Conservation (phyloP, 2,113 vertebrate species). For the Rallus limicola region DNA sequence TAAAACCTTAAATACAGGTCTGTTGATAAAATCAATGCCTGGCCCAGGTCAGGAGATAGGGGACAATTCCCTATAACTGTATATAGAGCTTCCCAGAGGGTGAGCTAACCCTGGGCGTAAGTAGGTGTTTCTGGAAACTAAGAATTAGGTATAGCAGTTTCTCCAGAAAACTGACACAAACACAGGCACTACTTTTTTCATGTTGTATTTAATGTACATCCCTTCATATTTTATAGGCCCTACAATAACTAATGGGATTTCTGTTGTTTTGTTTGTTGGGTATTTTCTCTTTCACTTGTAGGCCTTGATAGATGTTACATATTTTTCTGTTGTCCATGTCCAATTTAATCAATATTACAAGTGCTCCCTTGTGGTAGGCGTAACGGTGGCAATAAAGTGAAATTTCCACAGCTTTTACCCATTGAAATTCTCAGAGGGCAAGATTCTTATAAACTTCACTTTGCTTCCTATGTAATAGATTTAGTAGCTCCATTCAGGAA, state of each 20-base stretch:
- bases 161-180: background rate
- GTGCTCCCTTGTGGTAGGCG: slow-evolving; percentile 45
- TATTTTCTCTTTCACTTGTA: background rate
- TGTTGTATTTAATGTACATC: background rate
- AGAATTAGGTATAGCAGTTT: background rate
- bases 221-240: background rate
- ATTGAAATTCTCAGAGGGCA: slow-evolving; percentile 40
- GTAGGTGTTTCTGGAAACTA: background rate
- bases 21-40: background rate
- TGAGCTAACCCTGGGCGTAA: background rate
- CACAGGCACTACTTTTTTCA: background rate
- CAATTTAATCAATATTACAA: slow-evolving; percentile 67
- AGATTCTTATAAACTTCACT: slow-evolving; percentile 40
- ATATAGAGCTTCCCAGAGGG: background rate
- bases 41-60: background rate
- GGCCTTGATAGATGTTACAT: slow-evolving; percentile 35
- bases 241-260: slow-evolving; percentile 21
- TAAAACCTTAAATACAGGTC: background rate
- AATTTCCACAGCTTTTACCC: slow-evolving; percentile 64
- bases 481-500: slow-evolving; percentile 16
- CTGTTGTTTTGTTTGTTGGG: slow-evolving; percentile 15
- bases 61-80: background rate
- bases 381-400: slow-evolving; percentile 54
- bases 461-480: slow-evolving; percentile 17
- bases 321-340: slow-evolving; percentile 58